Evolutionary conservation across 2,797 vertebrate genomes (phyloP).

Genomic region (Luscinia luscinia): DNA sequence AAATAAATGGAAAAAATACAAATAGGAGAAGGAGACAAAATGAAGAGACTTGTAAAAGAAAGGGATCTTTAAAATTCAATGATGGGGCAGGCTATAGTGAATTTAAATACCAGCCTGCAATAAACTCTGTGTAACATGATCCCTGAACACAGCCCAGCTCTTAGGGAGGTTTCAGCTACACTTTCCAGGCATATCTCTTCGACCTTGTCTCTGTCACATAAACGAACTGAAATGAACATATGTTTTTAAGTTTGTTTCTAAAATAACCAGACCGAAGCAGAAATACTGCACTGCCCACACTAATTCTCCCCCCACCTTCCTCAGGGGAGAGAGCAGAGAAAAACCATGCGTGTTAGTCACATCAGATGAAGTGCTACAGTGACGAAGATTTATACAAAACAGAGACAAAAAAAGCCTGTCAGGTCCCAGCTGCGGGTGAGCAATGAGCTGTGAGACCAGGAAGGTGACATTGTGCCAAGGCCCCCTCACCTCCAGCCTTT

Average conservation of each 20-base stretch:
- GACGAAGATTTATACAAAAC: conserved; percentile 15
- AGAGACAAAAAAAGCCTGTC: background rate
- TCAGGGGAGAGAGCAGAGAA: conserved; percentile 41
- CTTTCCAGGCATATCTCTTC: conserved; percentile 49
- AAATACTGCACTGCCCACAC: conserved; percentile 30
- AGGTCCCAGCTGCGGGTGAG: background rate
- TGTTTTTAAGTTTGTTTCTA: conserved; percentile 64
- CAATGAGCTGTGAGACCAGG: background rate
- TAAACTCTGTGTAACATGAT: conserved; percentile 7
- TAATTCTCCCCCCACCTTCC: conserved; percentile 25
- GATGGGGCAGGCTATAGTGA: background rate
- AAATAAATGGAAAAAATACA: background rate
- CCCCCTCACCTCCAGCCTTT: background rate
- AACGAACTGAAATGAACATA: conserved; percentile 55
- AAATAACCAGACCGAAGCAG: conserved; percentile 42
- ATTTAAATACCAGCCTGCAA: conserved; percentile 30
- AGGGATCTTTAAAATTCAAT: background rate
- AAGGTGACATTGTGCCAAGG: background rate
- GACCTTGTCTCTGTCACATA: conserved; percentile 50
- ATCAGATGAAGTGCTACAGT: conserved; percentile 39
- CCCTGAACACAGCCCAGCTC: background rate
- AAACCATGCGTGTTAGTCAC: conserved; percentile 41
- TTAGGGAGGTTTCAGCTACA: conserved; percentile 36
- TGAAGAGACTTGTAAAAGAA: background rate
- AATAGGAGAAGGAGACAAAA: background rate